Evolutionary conservation across 37 sponge, comb jelly and placozoan species (phyloP), one percentile per base, ranked within the genome.

Genomic region (Haliclona indistincta): DNA sequence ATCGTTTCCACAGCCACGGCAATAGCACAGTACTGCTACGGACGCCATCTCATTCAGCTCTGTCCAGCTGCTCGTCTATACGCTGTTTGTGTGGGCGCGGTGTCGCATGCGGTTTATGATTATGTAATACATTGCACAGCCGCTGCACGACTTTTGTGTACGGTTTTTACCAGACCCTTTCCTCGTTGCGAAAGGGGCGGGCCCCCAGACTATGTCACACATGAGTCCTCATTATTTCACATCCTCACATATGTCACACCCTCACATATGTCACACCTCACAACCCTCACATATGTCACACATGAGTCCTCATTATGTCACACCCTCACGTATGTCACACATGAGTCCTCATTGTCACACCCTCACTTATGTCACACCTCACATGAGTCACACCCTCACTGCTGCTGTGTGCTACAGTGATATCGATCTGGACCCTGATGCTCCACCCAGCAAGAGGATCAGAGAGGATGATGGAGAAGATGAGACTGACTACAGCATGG

Each of bases 401-500:
- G 19, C 22, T 23, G 42, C 33, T 56, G 8, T 42, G 23, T 36
- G 22, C 60, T 67, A 74, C 22, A 42, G 79, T 73, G 92, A 91
- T 29, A 36, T 88, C 38, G 80, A 77, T 51, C 38, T 82, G 40
- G 81, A 83, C 26, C 71, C 63, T 37, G 63, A 70, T 17, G 63
- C 54, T 37, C 85, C 85, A 0, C 51, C 54, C 2, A 28, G 71
- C 11, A 84, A 84, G 68, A 76, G 52, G 17, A 35, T 40, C 2
- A 26, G 68, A 47, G 56, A 19, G 2, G 63, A 61, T 38, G 55
- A 72, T 29, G 34, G 66, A 58, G 74, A 45, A 10, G 66, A 74
- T 36, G 86, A 80, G 3, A 75, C 74, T 67, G 87, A 90, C 64
- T 92, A 89, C 65, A 87, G 84, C 37, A 89, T 93, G 85, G 86